Evolutionary conservation across 2,888 invertebrate genomes (phyloP), one percentile per base, ranked within the genome.

Genomic region (Sarcophaga rosellei): DNA sequence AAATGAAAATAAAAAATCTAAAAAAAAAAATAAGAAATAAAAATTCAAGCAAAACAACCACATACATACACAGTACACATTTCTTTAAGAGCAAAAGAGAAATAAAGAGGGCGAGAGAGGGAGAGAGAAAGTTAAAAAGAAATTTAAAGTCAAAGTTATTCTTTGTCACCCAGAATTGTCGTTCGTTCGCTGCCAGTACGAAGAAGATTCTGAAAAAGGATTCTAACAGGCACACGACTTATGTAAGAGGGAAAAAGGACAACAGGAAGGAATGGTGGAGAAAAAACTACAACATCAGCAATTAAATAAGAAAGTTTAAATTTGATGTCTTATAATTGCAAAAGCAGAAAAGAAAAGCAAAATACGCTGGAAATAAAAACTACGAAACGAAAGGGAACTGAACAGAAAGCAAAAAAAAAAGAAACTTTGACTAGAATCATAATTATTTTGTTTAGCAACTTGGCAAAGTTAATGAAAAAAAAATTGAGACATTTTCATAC

Each of bases 261-360:
- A 17, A 17, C 17, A 53, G 12, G n/a, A 66, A 65, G 25, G 17
- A 25, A 35, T 35, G 35, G 25, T 8, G 70, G 44, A 75, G 21
- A 47, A 59, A 73, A 82, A 66, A 70, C 68, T 65, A 76, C 84
- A 80, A 75, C 79, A 80, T 84, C 75, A 84, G 84, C 84, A 84
- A 80, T 84, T 84, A 84, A 75, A 80, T 61, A 72, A 84, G 61
- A 84, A 84, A 84, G 84, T 84, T 84, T 84, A 84, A 84, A 84
- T 80, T 84, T 84, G 47, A 84, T 80, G 84, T 80, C 79, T 70
- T 76, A 84, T 84, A 84, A 84, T 84, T 84, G 84, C 84, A 80
- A 84, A 84, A 75, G 65, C 59, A 80, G 66, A 45, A 45, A 44
- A 12, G 66, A 66, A 35, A 69, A 84, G 70, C 70, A 75, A 23